Evolutionary conservation across 2,113 vertebrate species (phyloP).

Genomic region (Pica pica): DNA sequence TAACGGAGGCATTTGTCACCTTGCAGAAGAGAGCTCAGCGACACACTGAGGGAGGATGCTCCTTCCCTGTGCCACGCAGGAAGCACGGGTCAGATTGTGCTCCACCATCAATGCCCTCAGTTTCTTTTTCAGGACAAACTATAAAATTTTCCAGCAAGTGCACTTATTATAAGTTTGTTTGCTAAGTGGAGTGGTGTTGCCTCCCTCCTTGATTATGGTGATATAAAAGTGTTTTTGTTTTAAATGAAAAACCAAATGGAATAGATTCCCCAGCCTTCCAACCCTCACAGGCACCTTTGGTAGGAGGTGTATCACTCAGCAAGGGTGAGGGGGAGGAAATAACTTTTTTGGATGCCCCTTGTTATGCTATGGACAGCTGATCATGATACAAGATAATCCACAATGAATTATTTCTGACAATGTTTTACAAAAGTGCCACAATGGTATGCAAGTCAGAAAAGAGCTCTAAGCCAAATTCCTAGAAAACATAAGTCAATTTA

Average conservation of each 20-base stretch:
- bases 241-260: neutral
- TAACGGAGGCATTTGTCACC: neutral
- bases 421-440: conserved; percentile 26
- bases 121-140: conserved; percentile 1
- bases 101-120: neutral
- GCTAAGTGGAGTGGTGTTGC: neutral
- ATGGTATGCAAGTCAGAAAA: neutral
- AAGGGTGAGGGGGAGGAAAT: neutral
- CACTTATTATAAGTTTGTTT: neutral
- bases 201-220: neutral
- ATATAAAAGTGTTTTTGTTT: neutral
- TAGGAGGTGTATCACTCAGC: neutral
- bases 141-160: conserved; percentile 7
- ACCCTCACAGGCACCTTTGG: neutral
- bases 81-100: neutral
- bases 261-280: neutral
- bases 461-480: conserved; percentile 11
- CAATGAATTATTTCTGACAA: neutral
- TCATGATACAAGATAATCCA: neutral
- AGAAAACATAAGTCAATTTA: conserved; percentile 19
- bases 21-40: neutral
- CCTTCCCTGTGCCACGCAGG: neutral
- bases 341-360: neutral
- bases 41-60: neutral
- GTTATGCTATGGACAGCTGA: neutral